Evolutionary conservation across 1,140 invertebrate genomes (phyloP).

Genomic region (Bombus sylvicola): DNA sequence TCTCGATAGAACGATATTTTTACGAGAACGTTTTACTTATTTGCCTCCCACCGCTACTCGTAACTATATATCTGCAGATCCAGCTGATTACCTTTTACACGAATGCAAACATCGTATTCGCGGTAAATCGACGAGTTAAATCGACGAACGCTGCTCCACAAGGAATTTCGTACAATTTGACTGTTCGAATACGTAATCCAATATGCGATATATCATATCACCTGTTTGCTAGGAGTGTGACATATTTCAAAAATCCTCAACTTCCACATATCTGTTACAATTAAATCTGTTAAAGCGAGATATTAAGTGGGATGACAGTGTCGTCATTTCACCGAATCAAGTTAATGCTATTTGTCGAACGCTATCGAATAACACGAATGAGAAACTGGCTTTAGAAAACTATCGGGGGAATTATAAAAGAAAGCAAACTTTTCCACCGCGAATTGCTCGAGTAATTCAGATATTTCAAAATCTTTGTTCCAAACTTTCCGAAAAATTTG

Average conservation of each 20-base stretch:
- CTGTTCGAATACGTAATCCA: background rate
- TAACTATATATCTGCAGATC: conserved; percentile 18
- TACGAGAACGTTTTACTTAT: conserved; percentile 51
- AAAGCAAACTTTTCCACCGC: background rate
- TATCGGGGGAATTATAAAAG: background rate
- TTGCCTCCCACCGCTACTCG: background rate
- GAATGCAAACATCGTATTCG: conserved; percentile 2
- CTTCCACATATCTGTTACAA: background rate
- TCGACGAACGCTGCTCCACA: background rate
- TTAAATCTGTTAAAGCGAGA: background rate
- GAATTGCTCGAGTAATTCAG: background rate
- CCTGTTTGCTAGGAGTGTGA: background rate
- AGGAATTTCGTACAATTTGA: background rate
- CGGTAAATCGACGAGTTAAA: background rate
- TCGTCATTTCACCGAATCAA: too few species aligned
- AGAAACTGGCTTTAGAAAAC: too few species aligned
- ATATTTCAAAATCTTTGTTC: background rate
- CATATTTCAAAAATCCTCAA: background rate
- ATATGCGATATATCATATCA: background rate
- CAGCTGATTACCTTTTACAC: conserved; percentile 15
- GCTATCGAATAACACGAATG: too few species aligned
- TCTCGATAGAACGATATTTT: conserved; percentile 60
- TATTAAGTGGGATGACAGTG: background rate
- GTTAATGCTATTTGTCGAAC: too few species aligned
- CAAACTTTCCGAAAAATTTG: background rate